phyloP scores from a whole-genome alignment of 2,888 invertebrate genomes.

The Spisula solida region DNA sequence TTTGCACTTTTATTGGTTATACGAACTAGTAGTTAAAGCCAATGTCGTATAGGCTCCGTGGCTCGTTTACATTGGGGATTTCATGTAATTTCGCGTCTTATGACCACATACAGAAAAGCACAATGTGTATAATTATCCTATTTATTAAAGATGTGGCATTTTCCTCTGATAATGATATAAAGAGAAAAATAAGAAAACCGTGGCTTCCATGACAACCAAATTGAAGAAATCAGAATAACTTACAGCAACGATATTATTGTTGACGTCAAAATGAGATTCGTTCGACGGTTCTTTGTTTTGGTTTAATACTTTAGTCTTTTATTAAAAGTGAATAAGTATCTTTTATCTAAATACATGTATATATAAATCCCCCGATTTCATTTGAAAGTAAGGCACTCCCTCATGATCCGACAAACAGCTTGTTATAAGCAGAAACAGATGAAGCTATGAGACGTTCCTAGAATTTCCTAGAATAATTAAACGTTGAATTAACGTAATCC shows the following conservation, averaged over 20 bases:
- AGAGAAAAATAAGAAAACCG: background rate
- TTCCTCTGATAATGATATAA: background rate
- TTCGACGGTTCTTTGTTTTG: background rate
- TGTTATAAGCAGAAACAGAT: too few relatives aligned
- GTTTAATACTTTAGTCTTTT: too few relatives aligned
- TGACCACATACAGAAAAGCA: background rate
- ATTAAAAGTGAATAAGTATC: too few relatives aligned
- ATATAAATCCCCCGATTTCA: too few relatives aligned
- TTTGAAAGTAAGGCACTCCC: too few relatives aligned
- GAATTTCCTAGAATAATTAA: too few relatives aligned
- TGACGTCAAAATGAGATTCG: background rate
- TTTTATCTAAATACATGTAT: too few relatives aligned
- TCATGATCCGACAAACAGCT: too few relatives aligned
- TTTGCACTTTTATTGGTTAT: too few relatives aligned
- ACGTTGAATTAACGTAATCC: too few relatives aligned
- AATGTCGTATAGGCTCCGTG: background rate
- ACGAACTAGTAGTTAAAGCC: too few relatives aligned
- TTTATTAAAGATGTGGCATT: background rate
- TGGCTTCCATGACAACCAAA: background rate
- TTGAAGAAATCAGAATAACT: background rate
- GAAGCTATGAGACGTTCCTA: too few relatives aligned
- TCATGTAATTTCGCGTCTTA: background rate
- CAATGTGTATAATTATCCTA: background rate
- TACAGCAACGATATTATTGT: background rate
- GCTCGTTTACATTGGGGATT: background rate